Evolutionary conservation across 2,888 invertebrate species (phyloP).

Genomic region (Cyclophora albipunctata): DNA sequence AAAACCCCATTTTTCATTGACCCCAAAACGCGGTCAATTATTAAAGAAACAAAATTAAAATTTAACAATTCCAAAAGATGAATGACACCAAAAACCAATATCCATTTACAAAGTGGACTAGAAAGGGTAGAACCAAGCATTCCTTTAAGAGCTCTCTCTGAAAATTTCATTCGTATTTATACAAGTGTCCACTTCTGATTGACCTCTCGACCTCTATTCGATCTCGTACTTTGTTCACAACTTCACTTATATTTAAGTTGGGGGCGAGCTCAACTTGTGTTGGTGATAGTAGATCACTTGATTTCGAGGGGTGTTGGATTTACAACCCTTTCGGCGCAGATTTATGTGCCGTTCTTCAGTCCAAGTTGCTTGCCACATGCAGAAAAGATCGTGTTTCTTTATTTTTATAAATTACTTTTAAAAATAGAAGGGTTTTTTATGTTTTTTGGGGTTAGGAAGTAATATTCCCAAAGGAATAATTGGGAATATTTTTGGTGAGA

Average conservation of each 20-base stretch:
- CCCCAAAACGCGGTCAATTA: slow-evolving; percentile 1
- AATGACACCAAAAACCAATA: slow-evolving; percentile 46
- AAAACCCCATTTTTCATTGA: background rate
- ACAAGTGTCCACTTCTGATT: slow-evolving; percentile 32
- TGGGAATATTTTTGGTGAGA: too few relatives aligned
- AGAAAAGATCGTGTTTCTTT: slow-evolving; percentile 67
- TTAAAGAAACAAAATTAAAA: slow-evolving; percentile 34
- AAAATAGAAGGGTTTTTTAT: slow-evolving; percentile 47
- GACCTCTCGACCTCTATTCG: slow-evolving; percentile 27
- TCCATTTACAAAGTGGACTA: slow-evolving; percentile 62
- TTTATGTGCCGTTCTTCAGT: slow-evolving; percentile 57
- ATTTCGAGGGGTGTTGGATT: slow-evolving; percentile 57
- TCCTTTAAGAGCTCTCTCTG: slow-evolving; percentile 48
- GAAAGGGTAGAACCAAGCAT: slow-evolving; percentile 53
- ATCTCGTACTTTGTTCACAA: slow-evolving; percentile 3
- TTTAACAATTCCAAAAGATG: slow-evolving; percentile 39
- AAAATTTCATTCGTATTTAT: slow-evolving; percentile 66
- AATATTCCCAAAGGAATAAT: too few relatives aligned
- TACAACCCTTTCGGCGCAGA: slow-evolving; percentile 70
- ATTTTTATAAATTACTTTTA: slow-evolving; percentile 59
- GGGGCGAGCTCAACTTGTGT: slow-evolving; percentile 25
- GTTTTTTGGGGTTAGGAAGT: slow-evolving; percentile 7
- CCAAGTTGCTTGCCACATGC: slow-evolving; percentile 56
- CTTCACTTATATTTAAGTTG: slow-evolving; percentile 2
- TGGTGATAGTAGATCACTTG: slow-evolving; percentile 50